Percentiles rank a stretch among this genome's conserved stretches.
These are phyloP conservation scores for Motacilla alba DNA, from an alignment of 2,113 vertebrate species.

Conservation along the genomic window DNA sequence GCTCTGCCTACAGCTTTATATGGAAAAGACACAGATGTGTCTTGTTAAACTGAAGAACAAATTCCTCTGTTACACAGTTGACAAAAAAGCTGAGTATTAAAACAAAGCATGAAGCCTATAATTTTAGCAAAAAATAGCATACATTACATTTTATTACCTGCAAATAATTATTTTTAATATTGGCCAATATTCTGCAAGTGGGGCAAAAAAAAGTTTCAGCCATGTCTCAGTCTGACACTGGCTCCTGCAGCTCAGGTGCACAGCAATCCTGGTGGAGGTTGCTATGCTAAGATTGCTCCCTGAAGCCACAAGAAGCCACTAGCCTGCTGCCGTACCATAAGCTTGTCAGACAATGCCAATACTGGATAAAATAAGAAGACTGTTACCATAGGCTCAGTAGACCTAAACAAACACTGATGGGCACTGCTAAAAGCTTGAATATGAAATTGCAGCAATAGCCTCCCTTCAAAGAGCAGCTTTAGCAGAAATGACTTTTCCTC, in stretches of 20 bases:
- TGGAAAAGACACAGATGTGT: neutral
- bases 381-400: neutral
- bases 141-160: neutral
- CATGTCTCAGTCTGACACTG: rapidly evolving
- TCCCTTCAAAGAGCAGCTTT: neutral
- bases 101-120: neutral
- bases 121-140: neutral
- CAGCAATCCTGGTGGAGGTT: neutral
- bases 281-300: neutral
- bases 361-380: neutral
- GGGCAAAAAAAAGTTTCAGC: neutral
- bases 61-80: rapidly evolving
- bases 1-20: neutral
- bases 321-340: neutral
- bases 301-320: neutral
- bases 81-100: neutral
- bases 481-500: neutral
- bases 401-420: neutral
- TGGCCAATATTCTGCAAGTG: neutral
- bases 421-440: neutral
- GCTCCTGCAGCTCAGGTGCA: neutral
- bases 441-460: neutral
- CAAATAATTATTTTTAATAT: neutral
- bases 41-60: neutral
- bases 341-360: neutral